Base-by-base conservation (phyloP, 2,113 vertebrate genomes). In the Anolis sagrei region DNA sequence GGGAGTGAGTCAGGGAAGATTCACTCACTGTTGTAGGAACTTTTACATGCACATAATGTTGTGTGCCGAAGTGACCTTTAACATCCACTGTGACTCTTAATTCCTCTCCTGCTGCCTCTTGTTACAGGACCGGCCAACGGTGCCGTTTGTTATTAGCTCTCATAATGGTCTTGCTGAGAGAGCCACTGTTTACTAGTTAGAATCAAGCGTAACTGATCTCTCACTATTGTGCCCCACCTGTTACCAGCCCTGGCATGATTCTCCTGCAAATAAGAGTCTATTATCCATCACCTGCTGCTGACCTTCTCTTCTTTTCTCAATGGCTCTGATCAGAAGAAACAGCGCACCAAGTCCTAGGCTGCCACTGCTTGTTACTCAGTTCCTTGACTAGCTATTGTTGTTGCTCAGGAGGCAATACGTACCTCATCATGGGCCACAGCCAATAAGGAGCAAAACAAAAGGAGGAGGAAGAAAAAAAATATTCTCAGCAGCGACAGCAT, bases 131-230 rank as follows among this genome's bases (percentile, higher is more conserved):
- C 39, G 78, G 39, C 29, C 9, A 83, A 73, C 81, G 78, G n/a
- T 13, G 14, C 29, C 18, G 21, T 64, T 66, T 32, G 6, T 66
- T 64, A 79, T 74, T 78, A 79, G 39, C 54, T 39, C 44, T 51
- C 58, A 49, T 69, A 76, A 34, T 39, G n/a, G 44, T 73, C 49
- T n/a, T 18, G 66, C 54, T 21, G 44, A 73, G 54, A 78, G 51
- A 36, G 54, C 13, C 69, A 21, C n/a, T 75, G 78, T 86, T 58
- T 58, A 58, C 54, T 18, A 58, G 54, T 58, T 58, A 80, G 36
- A 79, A 80, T 64, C 69, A 32, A 14, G 18, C 44, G 77, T 74
- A 86, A 74, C 81, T 79, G 54, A 78, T 82, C 75, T 79, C 68
- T 73, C 10, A 18, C 68, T 44, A 79, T 83, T 79, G 75, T 78